Base-by-base conservation (phyloP, 2,113 vertebrate species). In the Sprattus sprattus region DNA sequence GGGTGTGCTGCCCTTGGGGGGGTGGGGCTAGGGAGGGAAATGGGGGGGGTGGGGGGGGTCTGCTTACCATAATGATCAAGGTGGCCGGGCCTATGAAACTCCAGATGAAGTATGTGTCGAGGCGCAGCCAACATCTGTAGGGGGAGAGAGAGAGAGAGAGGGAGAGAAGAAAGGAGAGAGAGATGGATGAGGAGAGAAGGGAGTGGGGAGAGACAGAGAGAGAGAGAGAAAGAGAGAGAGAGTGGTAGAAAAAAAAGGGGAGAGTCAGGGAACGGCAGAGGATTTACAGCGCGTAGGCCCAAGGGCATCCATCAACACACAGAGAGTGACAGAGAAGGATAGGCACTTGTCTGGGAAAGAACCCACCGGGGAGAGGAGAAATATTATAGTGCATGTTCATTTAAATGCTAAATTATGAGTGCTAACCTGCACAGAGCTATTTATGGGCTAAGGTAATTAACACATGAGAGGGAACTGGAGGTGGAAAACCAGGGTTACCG, bases 51-150 rank as follows among this genome's bases (percentile, higher is more conserved):
- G n/a, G n/a, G n/a, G n/a, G n/a, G n/a, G n/a, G n/a, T n/a, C n/a
- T 32, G 90, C 95, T 97, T 94, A 99, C 98, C 98, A 99, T 99
- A 93, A 99, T 99, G 94, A 99, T 99, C 93, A 99, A 97, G 86
- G 98, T 99, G 57, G 98, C 98, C 0, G 98, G 98, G 91, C 98
- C 98, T 95, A 99, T 99, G 94, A 99, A 99, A 93, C 98, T 99
- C 98, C 98, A 99, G 94, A 99, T 99, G 93, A 99, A 99, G 94
- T 99, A 99, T 83, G 98, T 99, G 94, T 99, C 98, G 94, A 99
- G 96, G 87, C 98, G 95, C 44, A 99, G 96, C 98, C 98, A 99
- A 94, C 98, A 99, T 94, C 98, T 99, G 94, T 87, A 97, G 93
- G 91, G 92, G 94, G 92, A 95, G 91, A 94, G 60, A 88, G 20